Conservation (phyloP, 2,888 invertebrate genomes). For the Polydrusus cervinus region DNA sequence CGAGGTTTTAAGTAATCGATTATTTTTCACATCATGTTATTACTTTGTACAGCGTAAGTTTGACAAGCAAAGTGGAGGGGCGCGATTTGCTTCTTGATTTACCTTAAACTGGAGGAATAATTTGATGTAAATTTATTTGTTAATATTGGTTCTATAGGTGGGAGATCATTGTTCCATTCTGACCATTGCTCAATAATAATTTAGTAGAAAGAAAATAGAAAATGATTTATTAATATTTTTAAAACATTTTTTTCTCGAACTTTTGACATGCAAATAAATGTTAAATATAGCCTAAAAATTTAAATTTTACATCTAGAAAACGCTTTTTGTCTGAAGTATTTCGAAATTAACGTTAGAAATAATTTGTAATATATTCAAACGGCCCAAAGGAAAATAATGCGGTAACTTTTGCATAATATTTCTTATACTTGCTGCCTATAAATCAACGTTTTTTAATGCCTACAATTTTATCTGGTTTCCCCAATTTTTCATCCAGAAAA, state of each 20-base stretch:
- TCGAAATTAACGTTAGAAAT: neutral
- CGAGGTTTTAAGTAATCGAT: too few species aligned
- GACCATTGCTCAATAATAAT: too few species aligned
- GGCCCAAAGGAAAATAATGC: constrained; percentile 5
- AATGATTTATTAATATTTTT: too few species aligned
- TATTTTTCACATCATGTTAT: too few species aligned
- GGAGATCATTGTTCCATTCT: too few species aligned
- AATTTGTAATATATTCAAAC: constrained; percentile 17
- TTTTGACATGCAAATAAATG: neutral
- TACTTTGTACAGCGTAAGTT: too few species aligned
- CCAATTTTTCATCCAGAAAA: neutral
- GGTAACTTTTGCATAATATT: constrained; percentile 17
- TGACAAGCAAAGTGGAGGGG: too few species aligned
- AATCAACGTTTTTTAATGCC: constrained; percentile 6
- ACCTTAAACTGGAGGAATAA: too few species aligned
- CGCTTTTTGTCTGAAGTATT: neutral
- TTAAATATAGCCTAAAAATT: neutral
- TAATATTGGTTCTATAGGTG: too few species aligned
- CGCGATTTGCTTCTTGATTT: too few species aligned
- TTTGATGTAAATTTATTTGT: too few species aligned
- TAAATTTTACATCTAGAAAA: neutral
- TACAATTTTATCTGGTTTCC: constrained; percentile 15
- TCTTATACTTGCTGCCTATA: constrained; percentile 6
- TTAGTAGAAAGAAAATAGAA: too few species aligned
- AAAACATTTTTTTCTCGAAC: neutral